Evolutionary conservation across 2,888 invertebrate genomes (phyloP).

Genomic region (Lasioglossum pauxillum): DNA sequence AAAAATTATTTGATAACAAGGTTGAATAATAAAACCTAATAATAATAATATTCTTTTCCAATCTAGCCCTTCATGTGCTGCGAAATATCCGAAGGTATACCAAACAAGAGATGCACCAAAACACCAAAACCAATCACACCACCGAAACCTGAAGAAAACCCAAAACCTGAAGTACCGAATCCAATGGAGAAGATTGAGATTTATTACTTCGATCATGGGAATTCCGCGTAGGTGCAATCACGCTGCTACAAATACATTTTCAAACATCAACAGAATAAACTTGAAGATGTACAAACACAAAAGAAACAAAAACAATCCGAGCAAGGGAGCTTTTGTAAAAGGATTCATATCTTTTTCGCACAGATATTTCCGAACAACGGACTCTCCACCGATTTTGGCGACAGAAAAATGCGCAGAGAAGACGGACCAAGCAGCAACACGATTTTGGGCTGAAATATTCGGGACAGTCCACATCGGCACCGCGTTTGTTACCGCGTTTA

Average conservation of each 20-base stretch:
- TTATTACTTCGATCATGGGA: constrained; percentile 90
- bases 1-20: background rate
- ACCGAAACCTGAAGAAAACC: constrained; percentile 25
- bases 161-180: constrained; percentile 44
- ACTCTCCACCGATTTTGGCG: constrained; percentile 86
- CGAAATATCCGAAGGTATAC: constrained; percentile 72
- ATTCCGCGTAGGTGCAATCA: constrained; percentile 85
- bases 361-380: constrained; percentile 88
- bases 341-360: background rate
- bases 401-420: constrained; percentile 87
- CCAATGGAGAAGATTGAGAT: constrained; percentile 86
- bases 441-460: constrained; percentile 89
- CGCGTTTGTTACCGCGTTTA: constrained; percentile 87
- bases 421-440: constrained; percentile 86
- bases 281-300: background rate
- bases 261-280: background rate
- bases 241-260: background rate
- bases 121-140: background rate
- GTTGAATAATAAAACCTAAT: background rate
- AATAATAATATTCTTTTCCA: background rate
- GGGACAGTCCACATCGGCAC: constrained; percentile 87
- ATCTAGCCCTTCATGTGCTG: constrained; percentile 65
- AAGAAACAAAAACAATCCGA: background rate
- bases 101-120: constrained; percentile 44
- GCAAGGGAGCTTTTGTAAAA: background rate